Evolutionary conservation across 2,888 invertebrate species (phyloP).

Genomic region (Branchinecta sandiegonensis): DNA sequence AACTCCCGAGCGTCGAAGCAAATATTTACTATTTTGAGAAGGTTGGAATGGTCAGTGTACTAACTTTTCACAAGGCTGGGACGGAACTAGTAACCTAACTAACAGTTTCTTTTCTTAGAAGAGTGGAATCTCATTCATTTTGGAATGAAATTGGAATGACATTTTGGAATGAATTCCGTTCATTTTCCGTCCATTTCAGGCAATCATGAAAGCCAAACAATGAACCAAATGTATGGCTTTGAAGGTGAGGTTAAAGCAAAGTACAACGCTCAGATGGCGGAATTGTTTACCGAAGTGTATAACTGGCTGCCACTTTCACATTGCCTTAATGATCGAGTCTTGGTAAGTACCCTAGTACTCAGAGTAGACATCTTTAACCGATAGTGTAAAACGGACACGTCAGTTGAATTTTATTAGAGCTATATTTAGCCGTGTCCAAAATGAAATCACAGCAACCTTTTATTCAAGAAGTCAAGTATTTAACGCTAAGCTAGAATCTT

Average conservation of each 20-base stretch:
- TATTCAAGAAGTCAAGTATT: too few species aligned
- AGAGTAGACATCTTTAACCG: background rate
- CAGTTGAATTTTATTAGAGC: too few species aligned
- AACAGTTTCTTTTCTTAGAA: background rate
- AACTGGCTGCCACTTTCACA: conserved; percentile 94
- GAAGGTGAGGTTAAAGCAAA: conserved; percentile 95
- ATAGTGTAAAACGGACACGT: background rate
- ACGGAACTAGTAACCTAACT: background rate
- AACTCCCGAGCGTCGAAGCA: too few species aligned
- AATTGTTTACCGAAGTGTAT: conserved; percentile 95
- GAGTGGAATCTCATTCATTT: background rate
- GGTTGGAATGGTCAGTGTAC: too few species aligned
- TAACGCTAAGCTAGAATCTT: too few species aligned
- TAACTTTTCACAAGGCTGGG: too few species aligned
- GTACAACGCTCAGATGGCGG: conserved; percentile 86
- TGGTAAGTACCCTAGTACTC: conserved; percentile 39
- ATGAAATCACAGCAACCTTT: too few species aligned
- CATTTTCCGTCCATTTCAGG: conserved; percentile 42
- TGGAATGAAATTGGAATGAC: conserved; percentile 18
- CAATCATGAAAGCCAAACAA: conserved; percentile 94
- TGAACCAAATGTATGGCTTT: conserved; percentile 99
- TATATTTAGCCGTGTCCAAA: too few species aligned
- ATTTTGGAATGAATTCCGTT: conserved; percentile 20
- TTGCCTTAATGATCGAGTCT: conserved; percentile 68
- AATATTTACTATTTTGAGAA: too few species aligned